These are phyloP conservation scores for Labia minor DNA, from an alignment of 2,888 invertebrate genomes.

Conservation along the genomic window DNA sequence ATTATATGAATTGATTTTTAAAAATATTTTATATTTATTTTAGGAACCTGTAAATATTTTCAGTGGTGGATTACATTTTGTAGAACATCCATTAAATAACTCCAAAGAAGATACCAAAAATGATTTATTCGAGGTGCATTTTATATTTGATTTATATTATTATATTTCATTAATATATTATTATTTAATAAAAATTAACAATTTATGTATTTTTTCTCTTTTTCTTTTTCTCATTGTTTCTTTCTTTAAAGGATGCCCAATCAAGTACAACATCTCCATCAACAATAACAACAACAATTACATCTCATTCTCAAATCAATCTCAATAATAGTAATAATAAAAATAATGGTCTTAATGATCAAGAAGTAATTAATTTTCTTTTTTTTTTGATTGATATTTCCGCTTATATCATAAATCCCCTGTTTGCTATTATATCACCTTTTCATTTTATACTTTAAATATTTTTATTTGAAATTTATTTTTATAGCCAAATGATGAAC, in stretches of 20 bases:
- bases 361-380: conserved; percentile 19
- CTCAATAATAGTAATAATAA: background rate
- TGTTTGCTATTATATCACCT: background rate
- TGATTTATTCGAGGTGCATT: background rate
- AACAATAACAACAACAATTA: conserved; percentile 29
- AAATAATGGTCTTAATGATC: conserved; percentile 17
- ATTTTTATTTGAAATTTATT: background rate
- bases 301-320: conserved; percentile 17
- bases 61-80: background rate
- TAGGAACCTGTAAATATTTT: background rate
- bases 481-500: background rate
- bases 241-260: conserved; percentile 37
- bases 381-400: conserved; percentile 17
- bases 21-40: background rate
- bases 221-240: no score
- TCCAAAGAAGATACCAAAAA: conserved; percentile 4
- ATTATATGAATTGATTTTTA: background rate
- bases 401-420: background rate
- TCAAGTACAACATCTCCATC: conserved; percentile 31
- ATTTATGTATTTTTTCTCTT: no score
- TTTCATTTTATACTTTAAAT: background rate
- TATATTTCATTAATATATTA: no score
- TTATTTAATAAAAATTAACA: no score
- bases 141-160: no score
- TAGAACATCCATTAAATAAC: background rate